Evolutionary conservation across 2,888 invertebrate genomes (phyloP).

Genomic region (Augiades crinisus): DNA sequence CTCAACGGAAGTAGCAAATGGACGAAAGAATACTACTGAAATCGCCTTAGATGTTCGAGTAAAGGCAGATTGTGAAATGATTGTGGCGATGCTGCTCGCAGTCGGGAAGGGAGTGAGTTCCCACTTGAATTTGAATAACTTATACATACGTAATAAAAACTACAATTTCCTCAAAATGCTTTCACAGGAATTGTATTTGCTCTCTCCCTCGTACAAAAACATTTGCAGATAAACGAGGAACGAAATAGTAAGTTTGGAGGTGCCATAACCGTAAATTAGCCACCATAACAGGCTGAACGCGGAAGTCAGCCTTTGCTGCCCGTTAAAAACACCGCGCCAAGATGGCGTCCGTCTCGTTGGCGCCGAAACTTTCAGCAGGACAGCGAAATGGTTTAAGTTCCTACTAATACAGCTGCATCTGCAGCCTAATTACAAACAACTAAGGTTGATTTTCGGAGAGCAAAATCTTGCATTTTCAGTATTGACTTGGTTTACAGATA

Average conservation of each 20-base stretch:
- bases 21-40: too few species aligned
- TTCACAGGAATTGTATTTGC: conserved; percentile 13
- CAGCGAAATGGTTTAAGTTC: conserved; percentile 37
- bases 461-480: conserved; percentile 39
- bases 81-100: too few species aligned
- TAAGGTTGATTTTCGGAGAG: conserved; percentile 34
- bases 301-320: conserved; percentile 63
- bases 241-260: conserved; percentile 47
- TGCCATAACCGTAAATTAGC: conserved; percentile 66
- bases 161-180: conserved; percentile 10
- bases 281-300: conserved; percentile 56
- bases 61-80: too few species aligned
- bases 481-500: conserved; percentile 46
- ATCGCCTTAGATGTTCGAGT: conserved; percentile 7
- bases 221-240: conserved; percentile 37
- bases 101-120: conserved; percentile 33
- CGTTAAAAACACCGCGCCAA: conserved; percentile 50
- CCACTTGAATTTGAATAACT: conserved; percentile 7
- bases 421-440: not conserved
- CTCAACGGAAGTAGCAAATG: too few species aligned
- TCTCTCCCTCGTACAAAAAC: conserved; percentile 31
- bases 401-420: not conserved
- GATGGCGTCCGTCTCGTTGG: conserved; percentile 65
- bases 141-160: conserved; percentile 15
- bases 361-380: conserved; percentile 55